Evolutionary conservation across 2,888 invertebrate species (phyloP).

Genomic region (Celastrina argiolus): DNA sequence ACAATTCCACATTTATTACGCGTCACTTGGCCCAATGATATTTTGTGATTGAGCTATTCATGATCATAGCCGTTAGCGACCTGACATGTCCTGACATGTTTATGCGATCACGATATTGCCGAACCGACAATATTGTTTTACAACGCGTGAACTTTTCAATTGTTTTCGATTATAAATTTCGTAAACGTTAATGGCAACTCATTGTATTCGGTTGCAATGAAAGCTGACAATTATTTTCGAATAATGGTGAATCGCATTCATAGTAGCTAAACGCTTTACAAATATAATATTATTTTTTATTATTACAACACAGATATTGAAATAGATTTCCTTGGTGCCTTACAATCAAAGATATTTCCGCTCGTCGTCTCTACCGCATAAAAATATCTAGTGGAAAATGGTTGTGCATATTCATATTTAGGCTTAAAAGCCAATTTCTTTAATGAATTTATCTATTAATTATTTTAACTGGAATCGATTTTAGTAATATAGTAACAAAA

Average conservation of each 20-base stretch:
- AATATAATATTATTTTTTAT: too few relatives aligned
- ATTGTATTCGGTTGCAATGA: not conserved
- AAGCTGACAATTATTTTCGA: not conserved
- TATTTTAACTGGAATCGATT: too few relatives aligned
- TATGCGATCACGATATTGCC: slow-evolving; percentile 28
- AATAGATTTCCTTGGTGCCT: too few relatives aligned
- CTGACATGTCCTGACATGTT: slow-evolving; percentile 29
- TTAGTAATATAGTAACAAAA: too few relatives aligned
- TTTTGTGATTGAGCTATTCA: slow-evolving; percentile 36
- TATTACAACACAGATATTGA: too few relatives aligned
- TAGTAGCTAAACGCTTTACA: not conserved
- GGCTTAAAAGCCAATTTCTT: too few relatives aligned
- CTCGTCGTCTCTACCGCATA: too few relatives aligned
- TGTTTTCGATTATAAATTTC: slow-evolving; percentile 24
- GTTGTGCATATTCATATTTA: too few relatives aligned
- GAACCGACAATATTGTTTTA: slow-evolving; percentile 30
- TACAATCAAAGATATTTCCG: too few relatives aligned
- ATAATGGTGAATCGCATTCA: not conserved
- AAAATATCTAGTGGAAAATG: too few relatives aligned
- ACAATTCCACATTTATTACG: slow-evolving; percentile 31
- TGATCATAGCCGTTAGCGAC: slow-evolving; percentile 25
- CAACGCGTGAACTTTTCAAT: slow-evolving; percentile 23
- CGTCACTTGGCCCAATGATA: slow-evolving; percentile 33
- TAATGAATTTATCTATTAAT: too few relatives aligned
- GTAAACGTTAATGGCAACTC: slow-evolving; percentile 1